Evolutionary conservation across 2,113 vertebrate genomes (phyloP), one percentile per base, ranked within the genome.

Genomic region (Cinclus mexicanus): DNA sequence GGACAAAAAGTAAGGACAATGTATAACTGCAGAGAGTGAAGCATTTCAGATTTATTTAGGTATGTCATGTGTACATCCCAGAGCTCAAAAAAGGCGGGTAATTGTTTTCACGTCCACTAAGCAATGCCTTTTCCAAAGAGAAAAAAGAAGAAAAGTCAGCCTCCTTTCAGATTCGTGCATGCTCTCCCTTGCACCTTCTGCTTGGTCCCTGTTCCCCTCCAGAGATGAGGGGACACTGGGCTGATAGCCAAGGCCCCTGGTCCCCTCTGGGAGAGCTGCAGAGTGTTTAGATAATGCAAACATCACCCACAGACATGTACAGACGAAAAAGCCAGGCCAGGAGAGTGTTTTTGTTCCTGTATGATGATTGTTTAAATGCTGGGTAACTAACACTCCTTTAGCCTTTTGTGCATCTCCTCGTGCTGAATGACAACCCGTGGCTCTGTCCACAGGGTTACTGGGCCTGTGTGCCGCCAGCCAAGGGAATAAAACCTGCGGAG

Each of bases 301-400:
- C 47, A 65, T 21, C 46, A 69, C 52, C 50, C 55, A 60, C 12
- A 64, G 59, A 37, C 6, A 4, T 5, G 10, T 31, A 25, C n/a
- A 35, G 67, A 67, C 67, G n/a, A 17, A 57, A 65, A 65, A 53
- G 2, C 0, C 28, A 23, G 41, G 17, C 3, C 31, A 39, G 35
- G 17, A 74, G 59, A 22, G 46, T 56, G 47, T 9, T 81, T 57
- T 59, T 56, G 10, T 65, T 82, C 56, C 46, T 61, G 6, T 31
- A 6, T 11, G 47, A 37, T 59, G n/a, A 14, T 44, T 1, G 0
- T 69, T 90, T 87, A 59, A 25, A 25, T 2, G 0, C 39, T 41
- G 22, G 29, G 42, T 64, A 59, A 44, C 22, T 59, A 55, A 46
- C 9, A 15, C 10, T 53, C 22, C 42, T 87, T 20, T 29, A 47